Base-by-base conservation (phyloP, 2,888 invertebrate species). In the Cinara cedri region DNA sequence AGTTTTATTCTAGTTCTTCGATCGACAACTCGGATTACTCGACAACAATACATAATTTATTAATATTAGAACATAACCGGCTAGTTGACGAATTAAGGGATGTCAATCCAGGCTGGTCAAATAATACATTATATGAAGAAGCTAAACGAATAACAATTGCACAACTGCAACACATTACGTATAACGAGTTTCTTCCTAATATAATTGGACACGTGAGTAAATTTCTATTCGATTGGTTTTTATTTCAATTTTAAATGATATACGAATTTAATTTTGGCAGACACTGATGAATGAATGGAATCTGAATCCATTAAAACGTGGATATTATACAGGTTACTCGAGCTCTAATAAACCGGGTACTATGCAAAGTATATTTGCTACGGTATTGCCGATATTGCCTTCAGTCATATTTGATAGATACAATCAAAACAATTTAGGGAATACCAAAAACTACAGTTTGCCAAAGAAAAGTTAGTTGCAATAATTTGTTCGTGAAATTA, bases 111-210 rank as follows among this genome's bases (percentile, higher is more conserved):
- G 91, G 92, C 84, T 95, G 95, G 95, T 90, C 91, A 81, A 94
- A 94, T 84, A 90, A 92, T 55, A 90, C 89, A 0, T 85, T 94
- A 19, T 82, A 85, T 78, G 83, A 88, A 87, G 95, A 95, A 87
- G 88, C 94, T 0, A 88, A 95, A 82, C 89, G 95, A 74, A 93
- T 95, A 83, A 92, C 92, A 83, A 92, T 95, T 81, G 95, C 94
- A 10, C 91, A 92, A 85, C 92, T 95, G 80, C 95, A 96, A 85
- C 95, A 96, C 85, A 91, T 96, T 81, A 95, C 95, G 0, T 96
- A 90, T 87, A 95, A 95, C 84, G 96, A 96, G 86, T 95, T 95
- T 86, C 86, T 96, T 83, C 95, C 96, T n/a, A 94, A 95, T 84
- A 86, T 96, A 16, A 88, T 96, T 19, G 96, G 96, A 54, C 95